Conservation (phyloP, 2,888 invertebrate genomes). For the Yponomeuta evonymella region DNA sequence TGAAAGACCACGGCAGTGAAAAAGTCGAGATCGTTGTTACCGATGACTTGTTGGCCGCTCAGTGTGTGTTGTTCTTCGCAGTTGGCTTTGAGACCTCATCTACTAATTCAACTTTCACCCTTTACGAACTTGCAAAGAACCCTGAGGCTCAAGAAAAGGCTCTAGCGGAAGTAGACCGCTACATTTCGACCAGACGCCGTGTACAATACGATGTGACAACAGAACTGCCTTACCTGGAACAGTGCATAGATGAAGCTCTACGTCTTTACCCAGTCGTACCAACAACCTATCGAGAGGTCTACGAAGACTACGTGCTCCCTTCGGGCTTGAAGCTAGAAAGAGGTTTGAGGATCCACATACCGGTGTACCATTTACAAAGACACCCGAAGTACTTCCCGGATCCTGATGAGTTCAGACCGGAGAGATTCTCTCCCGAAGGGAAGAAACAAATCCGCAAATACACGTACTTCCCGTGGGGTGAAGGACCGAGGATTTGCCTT, state of each 20-base stretch:
- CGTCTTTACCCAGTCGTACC: slow-evolving; percentile 51
- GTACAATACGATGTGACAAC: slow-evolving; percentile 40
- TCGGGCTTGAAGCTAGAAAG: slow-evolving; percentile 42
- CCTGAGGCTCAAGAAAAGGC: slow-evolving; percentile 33
- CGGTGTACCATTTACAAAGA: slow-evolving; percentile 45
- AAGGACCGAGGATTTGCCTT: slow-evolving; percentile 53
- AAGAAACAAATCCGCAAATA: slow-evolving; percentile 41
- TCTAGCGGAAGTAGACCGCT: slow-evolving; percentile 39
- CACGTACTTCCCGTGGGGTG: slow-evolving; percentile 56
- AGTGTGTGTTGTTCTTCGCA: slow-evolving; percentile 63
- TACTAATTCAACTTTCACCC: slow-evolving; percentile 32
- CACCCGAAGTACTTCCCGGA: slow-evolving; percentile 47
- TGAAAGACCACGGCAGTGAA: slow-evolving; percentile 21
- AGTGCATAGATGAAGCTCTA: slow-evolving; percentile 43
- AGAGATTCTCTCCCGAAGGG: slow-evolving; percentile 44
- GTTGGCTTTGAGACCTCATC: slow-evolving; percentile 52
- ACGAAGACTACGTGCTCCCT: slow-evolving; percentile 46
- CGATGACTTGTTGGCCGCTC: slow-evolving; percentile 52
- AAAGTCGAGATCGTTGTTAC: slow-evolving; percentile 34
- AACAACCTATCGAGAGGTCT: slow-evolving; percentile 43
- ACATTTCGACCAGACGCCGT: slow-evolving; percentile 30
- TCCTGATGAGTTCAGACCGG: slow-evolving; percentile 46
- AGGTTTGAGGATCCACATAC: slow-evolving; percentile 48
- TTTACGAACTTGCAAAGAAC: slow-evolving; percentile 45
- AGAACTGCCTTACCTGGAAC: slow-evolving; percentile 39